These are phyloP conservation scores for Acropora yongei DNA, from an alignment of 64 coral and sea anemone species.

Conservation along the genomic window DNA sequence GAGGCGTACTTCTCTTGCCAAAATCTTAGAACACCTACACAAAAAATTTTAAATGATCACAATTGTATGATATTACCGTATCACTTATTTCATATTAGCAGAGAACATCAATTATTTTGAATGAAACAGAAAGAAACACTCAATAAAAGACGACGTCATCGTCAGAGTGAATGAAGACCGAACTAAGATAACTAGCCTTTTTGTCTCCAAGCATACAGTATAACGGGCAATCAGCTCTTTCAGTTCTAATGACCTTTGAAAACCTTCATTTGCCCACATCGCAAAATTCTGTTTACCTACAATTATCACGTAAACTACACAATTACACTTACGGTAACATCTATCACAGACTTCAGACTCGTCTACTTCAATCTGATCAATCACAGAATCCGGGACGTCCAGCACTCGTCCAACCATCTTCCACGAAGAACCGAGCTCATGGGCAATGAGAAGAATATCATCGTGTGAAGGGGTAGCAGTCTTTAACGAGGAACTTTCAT, in stretches of 20 bases:
- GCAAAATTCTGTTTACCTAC: too few species aligned
- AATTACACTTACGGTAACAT: background rate
- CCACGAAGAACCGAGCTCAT: constrained; percentile 19
- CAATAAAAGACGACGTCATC: too few species aligned
- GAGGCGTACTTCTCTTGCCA: background rate
- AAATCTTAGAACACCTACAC: background rate
- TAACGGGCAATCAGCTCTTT: too few species aligned
- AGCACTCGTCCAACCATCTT: constrained; percentile 16
- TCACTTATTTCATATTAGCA: too few species aligned
- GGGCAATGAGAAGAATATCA: constrained; percentile 25
- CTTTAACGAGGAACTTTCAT: background rate
- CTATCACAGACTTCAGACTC: background rate
- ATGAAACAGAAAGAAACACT: too few species aligned
- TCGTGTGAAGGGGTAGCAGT: background rate
- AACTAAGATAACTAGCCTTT: too few species aligned
- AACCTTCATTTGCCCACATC: too few species aligned
- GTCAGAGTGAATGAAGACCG: too few species aligned
- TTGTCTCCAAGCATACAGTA: too few species aligned
- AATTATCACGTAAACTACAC: background rate
- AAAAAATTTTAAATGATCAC: background rate
- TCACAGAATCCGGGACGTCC: background rate
- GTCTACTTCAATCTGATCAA: constrained; percentile 36
- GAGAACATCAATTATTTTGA: too few species aligned
- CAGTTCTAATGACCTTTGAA: too few species aligned
- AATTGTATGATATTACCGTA: background rate